Evolutionary conservation across 2,113 vertebrate genomes (phyloP).

Genomic region (Cromileptes altivelis): DNA sequence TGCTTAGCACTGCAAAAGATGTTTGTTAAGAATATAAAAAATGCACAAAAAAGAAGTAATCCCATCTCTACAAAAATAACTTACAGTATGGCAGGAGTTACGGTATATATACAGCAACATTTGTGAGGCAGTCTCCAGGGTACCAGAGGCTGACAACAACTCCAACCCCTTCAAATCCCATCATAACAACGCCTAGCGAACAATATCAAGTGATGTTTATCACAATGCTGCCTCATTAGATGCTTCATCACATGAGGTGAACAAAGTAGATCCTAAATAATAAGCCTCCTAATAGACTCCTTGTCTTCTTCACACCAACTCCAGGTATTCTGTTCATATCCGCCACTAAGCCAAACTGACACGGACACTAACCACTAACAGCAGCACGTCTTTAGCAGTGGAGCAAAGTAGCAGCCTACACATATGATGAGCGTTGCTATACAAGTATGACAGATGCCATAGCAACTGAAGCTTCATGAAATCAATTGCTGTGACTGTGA

Average conservation of each 20-base stretch:
- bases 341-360: background rate
- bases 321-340: background rate
- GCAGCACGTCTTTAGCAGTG: background rate
- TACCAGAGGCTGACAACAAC: background rate
- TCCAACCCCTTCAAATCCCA: background rate
- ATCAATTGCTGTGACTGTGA: background rate
- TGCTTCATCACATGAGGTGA: conserved; percentile 12
- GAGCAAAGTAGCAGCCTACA: background rate
- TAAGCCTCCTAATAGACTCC: background rate
- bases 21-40: background rate
- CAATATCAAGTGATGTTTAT: background rate
- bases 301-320: background rate
- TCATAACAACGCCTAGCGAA: background rate
- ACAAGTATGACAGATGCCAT: background rate
- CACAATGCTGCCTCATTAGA: background rate
- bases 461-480: background rate
- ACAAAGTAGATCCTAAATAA: background rate
- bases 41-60: background rate
- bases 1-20: background rate
- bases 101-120: background rate
- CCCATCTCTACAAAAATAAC: background rate
- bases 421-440: background rate
- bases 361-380: background rate
- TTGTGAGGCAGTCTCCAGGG: too few species aligned
- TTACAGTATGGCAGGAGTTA: background rate